Percentiles rank a stretch among this genome's conserved stretches.
Evolutionary conservation across 2,797 vertebrate genomes (phyloP).

Genomic region (Tenualosa thibaudeaui): DNA sequence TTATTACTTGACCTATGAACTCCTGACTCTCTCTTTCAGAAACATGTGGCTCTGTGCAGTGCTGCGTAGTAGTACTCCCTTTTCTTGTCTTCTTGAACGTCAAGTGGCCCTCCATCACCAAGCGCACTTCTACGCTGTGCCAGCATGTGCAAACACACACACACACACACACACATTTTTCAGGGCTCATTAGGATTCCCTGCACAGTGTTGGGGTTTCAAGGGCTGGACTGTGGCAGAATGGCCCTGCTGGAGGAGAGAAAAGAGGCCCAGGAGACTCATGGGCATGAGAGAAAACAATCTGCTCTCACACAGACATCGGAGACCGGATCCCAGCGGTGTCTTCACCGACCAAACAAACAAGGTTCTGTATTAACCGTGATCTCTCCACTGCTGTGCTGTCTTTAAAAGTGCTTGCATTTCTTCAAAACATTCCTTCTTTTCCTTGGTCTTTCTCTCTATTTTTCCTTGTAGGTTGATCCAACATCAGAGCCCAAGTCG

Average conservation of each 20-base stretch:
- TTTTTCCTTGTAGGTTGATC: background rate
- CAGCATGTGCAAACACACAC: conserved; percentile 11
- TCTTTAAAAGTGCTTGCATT: background rate
- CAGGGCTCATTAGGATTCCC: conserved; percentile 67
- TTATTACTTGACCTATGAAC: conserved; percentile 41
- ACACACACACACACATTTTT: conserved; percentile 41
- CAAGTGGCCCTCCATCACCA: conserved; percentile 44
- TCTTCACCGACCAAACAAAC: background rate
- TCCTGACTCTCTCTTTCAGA: conserved; percentile 1
- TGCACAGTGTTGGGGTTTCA: conserved; percentile 53
- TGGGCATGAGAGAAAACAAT: background rate
- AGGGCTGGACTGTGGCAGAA: conserved; percentile 59
- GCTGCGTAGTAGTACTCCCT: conserved; percentile 35
- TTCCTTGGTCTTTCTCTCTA: background rate
- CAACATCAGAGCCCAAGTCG: background rate
- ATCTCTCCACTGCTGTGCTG: background rate
- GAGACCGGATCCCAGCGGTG: background rate
- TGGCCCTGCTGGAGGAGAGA: conserved; percentile 26
- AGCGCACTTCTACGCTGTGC: conserved; percentile 41
- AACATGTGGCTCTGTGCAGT: background rate
- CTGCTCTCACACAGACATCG: background rate
- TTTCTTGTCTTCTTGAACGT: conserved; percentile 48
- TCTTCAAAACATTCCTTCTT: background rate
- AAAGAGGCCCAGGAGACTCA: conserved; percentile 5
- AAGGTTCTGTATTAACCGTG: background rate